A percentile compares a stretch with the other conserved stretches of the same genome.
These are phyloP conservation scores for Coenonympha glycerion DNA, from an alignment of 2,888 invertebrate genomes.

Conservation along the genomic window DNA sequence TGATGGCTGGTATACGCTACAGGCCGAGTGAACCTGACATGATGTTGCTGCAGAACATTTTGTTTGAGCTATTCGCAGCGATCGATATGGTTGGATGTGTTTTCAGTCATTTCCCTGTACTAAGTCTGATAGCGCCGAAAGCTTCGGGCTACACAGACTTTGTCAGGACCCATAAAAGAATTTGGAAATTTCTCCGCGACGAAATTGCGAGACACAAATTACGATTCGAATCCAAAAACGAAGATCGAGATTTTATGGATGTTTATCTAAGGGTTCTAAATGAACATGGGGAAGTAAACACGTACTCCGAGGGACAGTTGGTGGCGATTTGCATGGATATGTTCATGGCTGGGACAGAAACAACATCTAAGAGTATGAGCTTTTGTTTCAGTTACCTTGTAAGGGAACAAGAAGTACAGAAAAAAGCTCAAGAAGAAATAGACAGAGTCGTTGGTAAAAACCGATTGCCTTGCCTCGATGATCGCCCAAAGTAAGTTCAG, in stretches of 20 bases:
- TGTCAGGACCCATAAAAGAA: slow-evolving; percentile 79
- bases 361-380: slow-evolving; percentile 85
- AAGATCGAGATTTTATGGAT: slow-evolving; percentile 87
- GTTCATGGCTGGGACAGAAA: slow-evolving; percentile 92
- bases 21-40: slow-evolving; percentile 82
- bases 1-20: slow-evolving; percentile 87
- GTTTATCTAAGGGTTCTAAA: slow-evolving; percentile 83
- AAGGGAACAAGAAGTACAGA: slow-evolving; percentile 82
- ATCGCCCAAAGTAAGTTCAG: slow-evolving; percentile 79
- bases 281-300: slow-evolving; percentile 72
- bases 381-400: slow-evolving; percentile 86
- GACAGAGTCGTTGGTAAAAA: slow-evolving; percentile 83
- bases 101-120: slow-evolving; percentile 86
- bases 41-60: slow-evolving; percentile 79
- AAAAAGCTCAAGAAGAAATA: slow-evolving; percentile 85
- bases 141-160: slow-evolving; percentile 86
- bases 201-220: slow-evolving; percentile 83
- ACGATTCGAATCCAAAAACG: slow-evolving; percentile 72
- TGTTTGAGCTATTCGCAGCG: slow-evolving; percentile 82
- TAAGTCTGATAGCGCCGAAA: slow-evolving; percentile 82
- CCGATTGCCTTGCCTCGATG: slow-evolving; percentile 80
- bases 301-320: slow-evolving; percentile 83
- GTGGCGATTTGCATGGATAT: slow-evolving; percentile 88
- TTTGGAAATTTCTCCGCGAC: slow-evolving; percentile 83
- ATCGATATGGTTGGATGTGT: slow-evolving; percentile 88